Evolutionary conservation across 2,888 invertebrate species (phyloP), one percentile per base, ranked within the genome.

Genomic region (Fabriciana adippe): DNA sequence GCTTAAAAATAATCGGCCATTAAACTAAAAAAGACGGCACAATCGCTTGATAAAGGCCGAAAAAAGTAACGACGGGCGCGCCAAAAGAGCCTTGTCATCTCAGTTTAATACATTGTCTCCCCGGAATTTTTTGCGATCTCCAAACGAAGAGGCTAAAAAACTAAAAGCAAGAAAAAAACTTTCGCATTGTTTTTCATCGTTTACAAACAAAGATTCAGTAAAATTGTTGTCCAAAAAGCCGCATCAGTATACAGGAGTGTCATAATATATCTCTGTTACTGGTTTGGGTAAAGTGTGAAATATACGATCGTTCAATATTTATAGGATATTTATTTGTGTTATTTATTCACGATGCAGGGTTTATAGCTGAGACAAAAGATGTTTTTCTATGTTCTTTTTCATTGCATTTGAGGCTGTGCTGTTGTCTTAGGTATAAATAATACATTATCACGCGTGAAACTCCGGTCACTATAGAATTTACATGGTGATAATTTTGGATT

Each of bases 271-370:
- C 88, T 88, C 82, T 82, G 86, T 88, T 89, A 87, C 82, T 70
- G 79, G 79, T 81, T 83, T 75, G 73, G 73, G 82, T 82, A 83
- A 88, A 92, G 92, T 92, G 92, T 91, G 90, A 92, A 91, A 89
- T 90, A 90, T 91, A 89, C 86, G 85, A 80, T 81, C 84, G 86
- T 86, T 90, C 89, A 89, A 91, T 91, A 90, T 92, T 89, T 92
- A 92, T 89, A 89, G 81, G 84, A 82, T 79, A 90, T 91, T 91
- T 90, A 88, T 92, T 91, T 91, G 85, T 90, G 80, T 87, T 89
- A 88, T 91, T 92, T 92, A 91, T 91, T 90, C 90, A 86, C 79
- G 75, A 81, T 81, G 84, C 77, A 75, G 75, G 78, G 73, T 78
- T 75, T 74, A 74, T 74, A 72, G 68, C 66, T 71, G 73, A 72